phyloP scores from a whole-genome alignment of 2,797 vertebrate species.

The Anabacerthia variegaticeps region DNA sequence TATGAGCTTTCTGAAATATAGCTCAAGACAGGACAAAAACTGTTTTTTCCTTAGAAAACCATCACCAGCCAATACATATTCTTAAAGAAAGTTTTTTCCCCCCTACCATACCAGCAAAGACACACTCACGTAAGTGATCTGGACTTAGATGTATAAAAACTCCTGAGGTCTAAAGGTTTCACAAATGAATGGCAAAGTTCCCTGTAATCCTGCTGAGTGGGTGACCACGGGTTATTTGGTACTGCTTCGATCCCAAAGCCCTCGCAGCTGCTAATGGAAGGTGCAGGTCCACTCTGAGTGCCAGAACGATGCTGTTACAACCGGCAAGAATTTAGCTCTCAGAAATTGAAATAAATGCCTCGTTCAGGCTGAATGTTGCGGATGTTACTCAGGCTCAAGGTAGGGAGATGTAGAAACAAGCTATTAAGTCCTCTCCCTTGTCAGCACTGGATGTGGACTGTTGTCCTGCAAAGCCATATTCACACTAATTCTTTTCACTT shows the following conservation, averaged over 20 bases:
- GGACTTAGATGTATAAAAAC: not conserved
- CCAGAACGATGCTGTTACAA: not conserved
- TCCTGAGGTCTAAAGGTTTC: not conserved
- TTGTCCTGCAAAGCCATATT: not conserved
- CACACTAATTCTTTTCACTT: not conserved
- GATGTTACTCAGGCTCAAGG: not conserved
- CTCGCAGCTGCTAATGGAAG: not conserved
- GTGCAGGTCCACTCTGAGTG: not conserved
- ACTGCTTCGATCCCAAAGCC: not conserved
- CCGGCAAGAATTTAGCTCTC: not conserved
- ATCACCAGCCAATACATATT: not conserved
- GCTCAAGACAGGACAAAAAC: not conserved
- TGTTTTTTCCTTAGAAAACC: not conserved
- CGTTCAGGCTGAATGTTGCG: rapidly evolving
- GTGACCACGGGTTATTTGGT: not conserved
- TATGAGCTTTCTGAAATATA: not conserved
- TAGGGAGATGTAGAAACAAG: not conserved
- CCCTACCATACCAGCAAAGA: not conserved
- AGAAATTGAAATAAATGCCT: not conserved
- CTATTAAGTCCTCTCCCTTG: not conserved
- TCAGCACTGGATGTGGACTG: not conserved
- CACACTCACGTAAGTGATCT: not conserved
- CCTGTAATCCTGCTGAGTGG: not conserved
- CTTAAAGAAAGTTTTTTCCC: not conserved
- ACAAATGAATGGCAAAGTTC: not conserved